Conservation (phyloP, 2,888 invertebrate species). For the Panorpa germanica region DNA sequence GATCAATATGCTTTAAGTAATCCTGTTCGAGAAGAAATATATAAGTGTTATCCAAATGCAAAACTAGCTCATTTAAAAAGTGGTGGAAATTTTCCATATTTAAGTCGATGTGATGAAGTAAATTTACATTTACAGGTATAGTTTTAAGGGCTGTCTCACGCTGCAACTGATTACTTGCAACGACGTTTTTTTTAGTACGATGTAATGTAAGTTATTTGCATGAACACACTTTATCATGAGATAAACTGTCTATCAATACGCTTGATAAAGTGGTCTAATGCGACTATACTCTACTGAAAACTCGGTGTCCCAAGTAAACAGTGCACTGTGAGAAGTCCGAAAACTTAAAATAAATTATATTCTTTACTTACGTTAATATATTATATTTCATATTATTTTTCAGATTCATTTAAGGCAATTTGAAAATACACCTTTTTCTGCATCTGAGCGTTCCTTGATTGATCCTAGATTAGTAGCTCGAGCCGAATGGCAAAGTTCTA, state of each 20-base stretch:
- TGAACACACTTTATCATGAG: too few relatives aligned
- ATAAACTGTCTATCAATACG: too few relatives aligned
- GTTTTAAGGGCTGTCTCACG: too few relatives aligned
- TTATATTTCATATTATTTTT: conserved; percentile 16
- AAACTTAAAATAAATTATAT: conserved; percentile 4
- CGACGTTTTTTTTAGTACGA: too few relatives aligned
- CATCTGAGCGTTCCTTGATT: conserved; percentile 35
- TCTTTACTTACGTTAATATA: conserved; percentile 3
- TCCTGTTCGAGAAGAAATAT: conserved; percentile 59
- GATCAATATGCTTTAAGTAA: conserved; percentile 71
- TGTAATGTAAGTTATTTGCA: too few relatives aligned
- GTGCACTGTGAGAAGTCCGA: conserved; percentile 1
- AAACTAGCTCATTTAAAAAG: conserved; percentile 73
- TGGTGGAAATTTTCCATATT: conserved; percentile 81
- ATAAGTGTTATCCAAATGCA: conserved; percentile 71
- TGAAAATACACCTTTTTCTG: conserved; percentile 36
- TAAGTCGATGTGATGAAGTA: conserved; percentile 75
- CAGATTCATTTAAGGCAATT: conserved; percentile 58
- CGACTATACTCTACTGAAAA: too few relatives aligned
- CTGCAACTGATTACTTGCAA: too few relatives aligned
- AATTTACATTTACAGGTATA: conserved; percentile 76
- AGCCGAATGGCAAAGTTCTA: too few relatives aligned
- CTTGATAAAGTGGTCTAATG: too few relatives aligned
- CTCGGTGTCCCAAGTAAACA: conserved; percentile 1
- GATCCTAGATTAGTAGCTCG: too few relatives aligned